These are phyloP conservation scores for Chrysopilus asiliformis DNA, from an alignment of 2,888 invertebrate genomes.

Conservation along the genomic window DNA sequence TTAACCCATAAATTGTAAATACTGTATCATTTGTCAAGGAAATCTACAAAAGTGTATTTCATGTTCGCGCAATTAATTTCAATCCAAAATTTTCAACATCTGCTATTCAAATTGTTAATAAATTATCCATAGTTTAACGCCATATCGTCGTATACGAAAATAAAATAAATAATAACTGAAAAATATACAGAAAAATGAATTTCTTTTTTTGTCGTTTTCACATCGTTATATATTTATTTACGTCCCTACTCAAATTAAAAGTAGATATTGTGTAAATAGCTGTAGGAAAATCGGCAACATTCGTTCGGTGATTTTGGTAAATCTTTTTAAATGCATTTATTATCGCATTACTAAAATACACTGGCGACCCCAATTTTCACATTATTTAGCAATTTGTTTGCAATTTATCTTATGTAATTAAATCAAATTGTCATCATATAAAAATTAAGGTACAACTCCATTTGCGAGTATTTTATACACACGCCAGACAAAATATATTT, in stretches of 20 bases:
- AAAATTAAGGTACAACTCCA: neutral
- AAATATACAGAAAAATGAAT: no score
- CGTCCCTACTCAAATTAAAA: no score
- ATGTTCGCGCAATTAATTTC: neutral
- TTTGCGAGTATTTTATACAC: no score
- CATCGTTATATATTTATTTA: no score
- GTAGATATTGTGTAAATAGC: no score
- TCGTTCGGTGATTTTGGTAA: no score
- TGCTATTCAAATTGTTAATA: neutral
- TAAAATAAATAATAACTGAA: no score
- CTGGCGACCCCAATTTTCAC: neutral
- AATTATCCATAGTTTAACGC: no score
- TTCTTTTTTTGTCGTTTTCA: no score
- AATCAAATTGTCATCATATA: constrained; percentile 3
- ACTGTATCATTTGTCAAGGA: neutral
- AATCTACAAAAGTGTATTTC: neutral
- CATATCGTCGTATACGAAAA: no score
- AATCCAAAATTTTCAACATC: neutral
- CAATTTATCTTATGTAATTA: neutral
- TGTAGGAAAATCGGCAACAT: no score
- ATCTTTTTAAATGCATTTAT: neutral
- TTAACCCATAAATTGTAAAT: neutral
- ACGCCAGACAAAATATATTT: no score
- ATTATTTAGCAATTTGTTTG: neutral
- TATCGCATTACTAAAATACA: neutral